Evolutionary conservation across 2,888 invertebrate genomes (phyloP), one percentile per base, ranked within the genome.

Genomic region (Isoperla grammatica): DNA sequence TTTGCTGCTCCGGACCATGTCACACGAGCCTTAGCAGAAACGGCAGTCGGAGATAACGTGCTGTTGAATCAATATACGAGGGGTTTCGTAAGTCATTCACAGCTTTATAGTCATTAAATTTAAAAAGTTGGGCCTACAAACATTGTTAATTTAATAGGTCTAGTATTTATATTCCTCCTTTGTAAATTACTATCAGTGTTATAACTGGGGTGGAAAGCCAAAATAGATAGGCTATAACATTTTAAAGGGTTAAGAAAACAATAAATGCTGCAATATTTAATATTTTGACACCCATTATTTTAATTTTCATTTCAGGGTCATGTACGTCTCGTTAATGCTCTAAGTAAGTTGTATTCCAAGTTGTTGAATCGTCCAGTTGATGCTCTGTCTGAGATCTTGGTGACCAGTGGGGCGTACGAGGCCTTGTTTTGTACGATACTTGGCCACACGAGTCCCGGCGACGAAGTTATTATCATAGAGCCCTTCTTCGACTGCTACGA

Each of bases 401-500:
- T 98, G 1, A 93, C 95, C 0, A 80, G 83, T 40, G 99, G 99
- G 5, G 99, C 98, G 1, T 99, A 98, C 71, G 95, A 96, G 72
- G 91, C 96, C 1, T 77, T 99, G 0, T 98, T 88, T 75, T 86
- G 87, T 50, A 77, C 90, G 9, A 87, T 97, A 63, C 81, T 90
- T 72, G 91, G 95, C 5, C 90, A 95, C 70, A 85, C 97, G 8
- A 89, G 90, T 67, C 81, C 81, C 1, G 95, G 88, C 0, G 90
- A 90, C 72, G 91, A 96, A 78, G 95, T 94, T 59, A 95, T 98
- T 62, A 91, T 99, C 20, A 95, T 99, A 65, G 99, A 99, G 73
- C 99, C 99, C 0, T 98, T 88, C 76, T 99, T 95, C 72, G 99
- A 99, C 75, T 98, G 97, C 71, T 99, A 99, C 71, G 92, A 90